Conservation (phyloP, 2,888 invertebrate species). For the Tachystola acroxantha region DNA sequence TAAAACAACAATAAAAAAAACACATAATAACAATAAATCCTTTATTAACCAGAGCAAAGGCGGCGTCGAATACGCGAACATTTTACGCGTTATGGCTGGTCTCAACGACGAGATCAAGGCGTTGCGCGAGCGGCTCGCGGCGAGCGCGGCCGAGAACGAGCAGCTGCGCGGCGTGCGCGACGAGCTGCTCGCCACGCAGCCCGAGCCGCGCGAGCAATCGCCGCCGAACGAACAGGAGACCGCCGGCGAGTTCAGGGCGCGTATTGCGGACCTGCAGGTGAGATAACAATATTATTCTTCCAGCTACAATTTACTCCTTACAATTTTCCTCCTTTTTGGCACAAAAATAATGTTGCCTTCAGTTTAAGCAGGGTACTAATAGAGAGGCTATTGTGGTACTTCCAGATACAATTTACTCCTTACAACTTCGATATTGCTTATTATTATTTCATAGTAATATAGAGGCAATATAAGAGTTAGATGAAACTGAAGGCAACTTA, state of each 20-base stretch:
- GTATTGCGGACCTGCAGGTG: conserved; percentile 54
- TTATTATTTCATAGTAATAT: too few relatives aligned
- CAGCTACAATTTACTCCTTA: too few relatives aligned
- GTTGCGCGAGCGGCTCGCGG: conserved; percentile 49
- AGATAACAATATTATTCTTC: too few relatives aligned
- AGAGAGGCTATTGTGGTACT: too few relatives aligned
- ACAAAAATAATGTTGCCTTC: too few relatives aligned
- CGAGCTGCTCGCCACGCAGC: conserved; percentile 53
- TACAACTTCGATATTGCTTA: too few relatives aligned
- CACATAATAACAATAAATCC: background rate
- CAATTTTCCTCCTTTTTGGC: too few relatives aligned
- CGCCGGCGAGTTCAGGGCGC: conserved; percentile 35
- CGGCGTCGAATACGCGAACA: conserved; percentile 64
- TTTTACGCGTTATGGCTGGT: conserved; percentile 66
- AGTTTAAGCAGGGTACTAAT: too few relatives aligned
- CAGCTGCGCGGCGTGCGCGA: conserved; percentile 56
- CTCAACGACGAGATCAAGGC: conserved; percentile 68
- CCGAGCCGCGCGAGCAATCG: conserved; percentile 17
- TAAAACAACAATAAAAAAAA: background rate
- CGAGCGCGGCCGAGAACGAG: conserved; percentile 45
- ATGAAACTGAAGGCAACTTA: too few relatives aligned
- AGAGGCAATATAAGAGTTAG: too few relatives aligned
- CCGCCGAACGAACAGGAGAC: conserved; percentile 14
- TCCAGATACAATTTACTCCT: too few relatives aligned
- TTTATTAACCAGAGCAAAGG: conserved; percentile 44